Evolutionary conservation across 1,140 invertebrate genomes (phyloP).

Genomic region (Popillia japonica): DNA sequence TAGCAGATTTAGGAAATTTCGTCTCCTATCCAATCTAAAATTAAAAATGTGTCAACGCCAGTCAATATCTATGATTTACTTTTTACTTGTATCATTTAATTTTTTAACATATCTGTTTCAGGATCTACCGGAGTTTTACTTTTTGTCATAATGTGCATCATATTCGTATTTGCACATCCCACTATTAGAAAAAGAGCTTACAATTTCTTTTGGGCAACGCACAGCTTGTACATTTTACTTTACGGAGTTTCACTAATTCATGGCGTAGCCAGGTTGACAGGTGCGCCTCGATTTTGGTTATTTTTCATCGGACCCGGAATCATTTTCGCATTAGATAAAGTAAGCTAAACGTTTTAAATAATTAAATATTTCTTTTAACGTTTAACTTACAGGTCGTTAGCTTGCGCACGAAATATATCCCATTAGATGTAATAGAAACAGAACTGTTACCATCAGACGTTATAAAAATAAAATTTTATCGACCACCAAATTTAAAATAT

Average conservation of each 20-base stretch:
- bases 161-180: slow-evolving; percentile 97
- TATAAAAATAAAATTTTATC: slow-evolving; percentile 90
- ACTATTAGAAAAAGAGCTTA: slow-evolving; percentile 93
- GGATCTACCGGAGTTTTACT: slow-evolving; percentile 94
- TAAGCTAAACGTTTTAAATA: slow-evolving; percentile 56
- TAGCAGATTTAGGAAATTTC: too few species aligned
- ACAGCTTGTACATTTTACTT: slow-evolving; percentile 89
- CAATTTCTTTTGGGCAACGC: slow-evolving; percentile 97
- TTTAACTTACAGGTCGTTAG: slow-evolving; percentile 76
- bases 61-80: background rate
- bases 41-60: too few species aligned
- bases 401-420: slow-evolving; percentile 90
- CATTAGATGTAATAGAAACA: slow-evolving; percentile 94
- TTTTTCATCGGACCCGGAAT: slow-evolving; percentile 95
- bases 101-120: slow-evolving; percentile 55
- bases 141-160: slow-evolving; percentile 93
- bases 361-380: background rate
- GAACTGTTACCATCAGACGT: slow-evolving; percentile 96
- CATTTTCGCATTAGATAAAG: slow-evolving; percentile 90
- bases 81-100: background rate
- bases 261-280: slow-evolving; percentile 92
- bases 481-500: slow-evolving; percentile 97
- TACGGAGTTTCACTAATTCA: slow-evolving; percentile 93
- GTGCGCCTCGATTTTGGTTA: slow-evolving; percentile 92
- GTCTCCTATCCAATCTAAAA: too few species aligned